Evolutionary conservation across 2,113 vertebrate genomes (phyloP).

Genomic region (Oxyruncus cristatus): DNA sequence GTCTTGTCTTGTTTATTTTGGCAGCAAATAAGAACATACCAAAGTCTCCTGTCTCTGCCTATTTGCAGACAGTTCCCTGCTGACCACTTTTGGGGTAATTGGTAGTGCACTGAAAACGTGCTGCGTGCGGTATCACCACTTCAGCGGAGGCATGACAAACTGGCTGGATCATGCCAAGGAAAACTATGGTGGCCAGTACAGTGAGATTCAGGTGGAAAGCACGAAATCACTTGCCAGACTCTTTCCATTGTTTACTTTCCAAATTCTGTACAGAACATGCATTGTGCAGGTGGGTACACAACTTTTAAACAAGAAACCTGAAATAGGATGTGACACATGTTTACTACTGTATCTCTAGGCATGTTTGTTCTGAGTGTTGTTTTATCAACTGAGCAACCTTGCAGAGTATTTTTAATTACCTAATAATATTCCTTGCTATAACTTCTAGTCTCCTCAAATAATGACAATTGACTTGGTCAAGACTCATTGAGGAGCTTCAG

Average conservation of each 20-base stretch:
- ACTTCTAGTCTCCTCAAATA: neutral
- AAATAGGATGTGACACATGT: fast-evolving
- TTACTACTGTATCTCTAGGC: fast-evolving
- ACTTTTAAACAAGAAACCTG: neutral
- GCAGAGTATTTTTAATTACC: neutral
- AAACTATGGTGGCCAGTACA: constrained; percentile 81
- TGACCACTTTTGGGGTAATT: constrained; percentile 79
- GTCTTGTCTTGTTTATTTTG: neutral
- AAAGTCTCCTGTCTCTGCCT: neutral
- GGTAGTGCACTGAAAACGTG: constrained; percentile 75
- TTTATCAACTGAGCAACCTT: neutral
- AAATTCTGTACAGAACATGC: constrained; percentile 85
- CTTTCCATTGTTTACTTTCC: constrained; percentile 85
- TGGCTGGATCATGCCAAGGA: constrained; percentile 87
- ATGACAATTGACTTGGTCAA: neutral
- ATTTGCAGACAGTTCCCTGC: constrained; percentile 73
- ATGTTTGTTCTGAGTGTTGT: neutral
- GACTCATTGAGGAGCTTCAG: neutral
- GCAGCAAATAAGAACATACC: neutral
- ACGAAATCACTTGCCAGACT: constrained; percentile 80
- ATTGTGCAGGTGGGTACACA: constrained; percentile 78
- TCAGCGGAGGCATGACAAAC: constrained; percentile 52
- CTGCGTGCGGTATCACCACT: constrained; percentile 67
- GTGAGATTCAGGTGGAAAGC: constrained; percentile 83
- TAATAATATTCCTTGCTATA: neutral